These are phyloP conservation scores for Polyommatus iphigenia DNA, from an alignment of 2,888 invertebrate genomes.

Conservation along the genomic window DNA sequence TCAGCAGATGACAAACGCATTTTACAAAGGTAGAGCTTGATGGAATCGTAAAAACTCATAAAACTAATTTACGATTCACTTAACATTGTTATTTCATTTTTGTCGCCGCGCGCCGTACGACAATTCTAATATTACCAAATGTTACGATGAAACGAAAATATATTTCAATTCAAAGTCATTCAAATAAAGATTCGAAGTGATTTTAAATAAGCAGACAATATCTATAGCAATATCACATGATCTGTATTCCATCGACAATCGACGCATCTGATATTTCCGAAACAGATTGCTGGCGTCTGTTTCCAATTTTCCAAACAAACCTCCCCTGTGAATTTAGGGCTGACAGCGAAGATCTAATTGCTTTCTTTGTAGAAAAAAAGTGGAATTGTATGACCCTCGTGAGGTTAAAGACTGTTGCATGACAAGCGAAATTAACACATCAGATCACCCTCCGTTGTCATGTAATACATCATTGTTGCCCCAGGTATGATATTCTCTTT, in stretches of 20 bases:
- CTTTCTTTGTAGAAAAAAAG: conserved; percentile 9
- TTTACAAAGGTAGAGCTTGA: no score
- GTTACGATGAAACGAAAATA: background rate
- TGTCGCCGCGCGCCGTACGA: background rate
- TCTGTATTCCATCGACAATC: background rate
- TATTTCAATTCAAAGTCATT: background rate
- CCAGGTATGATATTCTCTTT: conserved; percentile 28
- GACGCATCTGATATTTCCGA: background rate
- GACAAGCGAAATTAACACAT: conserved; percentile 76
- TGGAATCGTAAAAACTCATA: background rate
- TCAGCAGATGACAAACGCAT: no score
- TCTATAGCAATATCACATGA: background rate
- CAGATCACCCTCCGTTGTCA: conserved; percentile 42
- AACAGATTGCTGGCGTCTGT: background rate
- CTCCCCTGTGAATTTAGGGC: background rate
- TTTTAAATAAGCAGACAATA: background rate
- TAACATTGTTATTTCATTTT: background rate
- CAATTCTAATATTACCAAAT: background rate
- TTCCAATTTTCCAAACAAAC: conserved; percentile 5
- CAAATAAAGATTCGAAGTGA: background rate
- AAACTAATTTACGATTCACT: background rate
- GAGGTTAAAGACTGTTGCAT: conserved; percentile 60
- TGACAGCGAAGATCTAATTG: conserved; percentile 14
- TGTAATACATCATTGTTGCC: conserved; percentile 32
- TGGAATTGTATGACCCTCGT: background rate